A percentile compares a stretch with the other conserved stretches of the same genome.
Conservation (phyloP, 2,888 invertebrate species). For the Cephus rjabovi region DNA sequence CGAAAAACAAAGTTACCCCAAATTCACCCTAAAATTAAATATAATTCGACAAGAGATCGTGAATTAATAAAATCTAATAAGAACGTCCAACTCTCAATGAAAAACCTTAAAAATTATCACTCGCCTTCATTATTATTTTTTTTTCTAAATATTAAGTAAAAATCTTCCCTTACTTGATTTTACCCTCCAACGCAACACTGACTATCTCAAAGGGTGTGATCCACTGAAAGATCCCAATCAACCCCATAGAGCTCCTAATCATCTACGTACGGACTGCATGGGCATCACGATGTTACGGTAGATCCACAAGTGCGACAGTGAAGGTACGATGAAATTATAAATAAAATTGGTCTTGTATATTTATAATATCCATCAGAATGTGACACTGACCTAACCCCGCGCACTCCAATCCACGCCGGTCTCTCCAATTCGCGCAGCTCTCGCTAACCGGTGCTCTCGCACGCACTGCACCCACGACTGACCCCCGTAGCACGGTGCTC, state of each 20-base stretch:
- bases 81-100: neutral
- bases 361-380: neutral
- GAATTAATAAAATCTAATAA: too few species aligned
- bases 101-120: neutral
- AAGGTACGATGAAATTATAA: neutral
- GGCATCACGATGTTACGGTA: too few species aligned
- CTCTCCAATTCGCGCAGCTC: conserved; percentile 40
- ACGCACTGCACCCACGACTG: conserved; percentile 63
- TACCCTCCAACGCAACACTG: neutral
- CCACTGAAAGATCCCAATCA: neutral
- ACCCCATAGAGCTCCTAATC: neutral
- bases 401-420: conserved; percentile 49
- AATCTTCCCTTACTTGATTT: neutral
- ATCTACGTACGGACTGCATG: neutral
- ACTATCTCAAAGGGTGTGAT: neutral
- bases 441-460: conserved; percentile 56
- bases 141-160: neutral
- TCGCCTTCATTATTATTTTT: neutral
- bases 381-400: conserved; percentile 53
- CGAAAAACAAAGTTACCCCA: neutral
- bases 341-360: neutral
- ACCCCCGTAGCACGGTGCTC: conserved; percentile 31
- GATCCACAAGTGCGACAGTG: neutral
- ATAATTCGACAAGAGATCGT: too few species aligned
- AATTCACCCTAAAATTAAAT: too few species aligned